A percentile compares a stretch with the other conserved stretches of the same genome.
These are phyloP conservation scores for Pyrochroa serraticornis DNA, from an alignment of 2,888 invertebrate species.

Conservation along the genomic window DNA sequence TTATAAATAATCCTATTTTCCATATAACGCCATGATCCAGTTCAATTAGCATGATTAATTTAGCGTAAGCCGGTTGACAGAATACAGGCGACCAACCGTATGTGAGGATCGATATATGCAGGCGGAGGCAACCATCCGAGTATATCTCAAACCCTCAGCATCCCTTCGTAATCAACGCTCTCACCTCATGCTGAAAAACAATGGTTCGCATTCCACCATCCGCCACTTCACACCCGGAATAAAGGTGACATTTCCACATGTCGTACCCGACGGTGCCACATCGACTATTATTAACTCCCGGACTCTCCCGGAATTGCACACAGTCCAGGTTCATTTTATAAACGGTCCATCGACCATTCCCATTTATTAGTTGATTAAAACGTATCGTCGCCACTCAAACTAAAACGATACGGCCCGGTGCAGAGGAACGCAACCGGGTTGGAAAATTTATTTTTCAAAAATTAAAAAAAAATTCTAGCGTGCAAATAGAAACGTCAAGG, in stretches of 20 bases:
- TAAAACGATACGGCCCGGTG: too few relatives aligned
- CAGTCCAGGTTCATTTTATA: background rate
- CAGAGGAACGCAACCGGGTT: too few relatives aligned
- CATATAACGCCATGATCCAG: conserved; percentile 46
- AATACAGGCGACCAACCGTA: conserved; percentile 41
- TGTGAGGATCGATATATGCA: conserved; percentile 41
- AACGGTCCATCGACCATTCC: conserved; percentile 4
- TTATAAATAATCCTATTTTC: conserved; percentile 41
- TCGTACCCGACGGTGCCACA: conserved; percentile 2
- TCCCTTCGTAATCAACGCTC: conserved; percentile 24
- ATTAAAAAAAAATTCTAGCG: too few relatives aligned
- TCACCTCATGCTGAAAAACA: conserved; percentile 27
- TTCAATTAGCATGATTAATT: conserved; percentile 52
- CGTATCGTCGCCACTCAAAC: too few relatives aligned
- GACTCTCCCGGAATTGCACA: conserved; percentile 1
- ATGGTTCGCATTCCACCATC: conserved; percentile 8
- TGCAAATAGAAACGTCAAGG: too few relatives aligned
- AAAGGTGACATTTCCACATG: conserved; percentile 18
- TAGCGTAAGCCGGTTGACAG: conserved; percentile 47
- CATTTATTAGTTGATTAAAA: conserved; percentile 21
- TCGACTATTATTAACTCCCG: conserved; percentile 21
- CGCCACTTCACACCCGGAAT: conserved; percentile 12
- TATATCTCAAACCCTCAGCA: conserved; percentile 25
- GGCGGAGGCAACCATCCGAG: conserved; percentile 31
- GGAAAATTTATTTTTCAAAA: too few relatives aligned